Conservation (phyloP, 2,113 vertebrate genomes). For the Dicerorhinus sumatrensis region DNA sequence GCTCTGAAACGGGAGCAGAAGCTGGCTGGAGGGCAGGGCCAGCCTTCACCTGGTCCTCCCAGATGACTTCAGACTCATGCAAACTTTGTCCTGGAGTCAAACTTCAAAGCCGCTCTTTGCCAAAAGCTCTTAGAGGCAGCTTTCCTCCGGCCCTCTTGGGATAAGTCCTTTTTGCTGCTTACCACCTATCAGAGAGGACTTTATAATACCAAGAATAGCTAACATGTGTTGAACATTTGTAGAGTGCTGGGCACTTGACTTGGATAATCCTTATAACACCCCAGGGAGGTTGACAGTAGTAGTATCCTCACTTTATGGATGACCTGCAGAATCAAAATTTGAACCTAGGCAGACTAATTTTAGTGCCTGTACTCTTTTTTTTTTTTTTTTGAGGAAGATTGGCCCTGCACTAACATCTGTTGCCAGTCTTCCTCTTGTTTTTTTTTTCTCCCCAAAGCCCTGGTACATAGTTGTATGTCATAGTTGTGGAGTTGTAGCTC, state of each 20-base stretch:
- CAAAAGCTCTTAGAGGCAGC: background rate
- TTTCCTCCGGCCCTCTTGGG: background rate
- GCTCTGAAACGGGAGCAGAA: background rate
- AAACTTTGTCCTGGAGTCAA: slow-evolving; percentile 52
- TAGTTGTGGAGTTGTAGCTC: no score
- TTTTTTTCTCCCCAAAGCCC: no score
- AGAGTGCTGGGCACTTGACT: background rate
- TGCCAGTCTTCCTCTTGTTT: no score
- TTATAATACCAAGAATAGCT: background rate
- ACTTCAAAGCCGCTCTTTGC: background rate
- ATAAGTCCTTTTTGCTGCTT: background rate
- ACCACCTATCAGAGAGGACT: background rate
- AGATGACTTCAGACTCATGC: background rate
- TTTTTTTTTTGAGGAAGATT: no score
- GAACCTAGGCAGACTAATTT: slow-evolving; percentile 11
- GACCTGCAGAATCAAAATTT: background rate
- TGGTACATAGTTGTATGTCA: no score
- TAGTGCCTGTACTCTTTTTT: background rate
- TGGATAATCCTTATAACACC: background rate
- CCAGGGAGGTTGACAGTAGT: background rate
- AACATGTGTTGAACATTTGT: background rate
- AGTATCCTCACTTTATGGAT: background rate
- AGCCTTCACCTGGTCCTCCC: background rate
- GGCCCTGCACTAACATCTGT: no score
- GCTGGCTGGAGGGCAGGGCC: background rate